Evolutionary conservation across 2,113 vertebrate species (phyloP), one percentile per base, ranked within the genome.

Genomic region (Euleptes europaea): DNA sequence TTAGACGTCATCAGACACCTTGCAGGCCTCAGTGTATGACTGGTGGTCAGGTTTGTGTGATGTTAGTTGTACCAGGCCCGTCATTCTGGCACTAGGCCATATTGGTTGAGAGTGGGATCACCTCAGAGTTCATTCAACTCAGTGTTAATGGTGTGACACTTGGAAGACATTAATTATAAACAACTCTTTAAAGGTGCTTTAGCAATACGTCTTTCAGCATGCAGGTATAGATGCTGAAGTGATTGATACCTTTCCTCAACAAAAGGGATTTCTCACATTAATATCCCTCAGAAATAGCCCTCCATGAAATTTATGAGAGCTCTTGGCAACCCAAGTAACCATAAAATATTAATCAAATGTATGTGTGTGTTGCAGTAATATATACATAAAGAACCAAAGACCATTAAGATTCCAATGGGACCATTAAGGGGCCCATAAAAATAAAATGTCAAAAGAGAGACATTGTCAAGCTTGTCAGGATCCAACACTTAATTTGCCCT

Each of bases 311-410:
- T 94, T 88, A 95, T 95, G 92, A 71, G 89, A 40, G 6, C 90
- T 93, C 87, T 93, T 94, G 92, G 93, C 93, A 95, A 96, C 88
- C 19, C 78, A 94, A 94, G 84, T 85, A 83, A 90, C 84, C 90
- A 94, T 96, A 92, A 95, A 95, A 94, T 90, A 93, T 91, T 95
- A 92, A 94, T 95, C 94, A 95, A 92, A 96, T 94, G 88, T 96
- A 92, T 93, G 92, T 94, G 95, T 94, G 92, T 93, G 91, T 95
- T 93, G 92, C 93, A 94, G 67, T 69, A 95, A 91, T 93, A 90
- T 93, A 92, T 89, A 93, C 92, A 92, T 94, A 94, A 95, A 95
- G 93, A 95, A 95, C 70, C 80, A 93, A 92, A 88, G 86, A 89
- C 86, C 79, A 90, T 95, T 92, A 93, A 91, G 93, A 96, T 95